Evolutionary conservation across 2,888 invertebrate genomes (phyloP).

Genomic region (Sarcophaga rosellei): DNA sequence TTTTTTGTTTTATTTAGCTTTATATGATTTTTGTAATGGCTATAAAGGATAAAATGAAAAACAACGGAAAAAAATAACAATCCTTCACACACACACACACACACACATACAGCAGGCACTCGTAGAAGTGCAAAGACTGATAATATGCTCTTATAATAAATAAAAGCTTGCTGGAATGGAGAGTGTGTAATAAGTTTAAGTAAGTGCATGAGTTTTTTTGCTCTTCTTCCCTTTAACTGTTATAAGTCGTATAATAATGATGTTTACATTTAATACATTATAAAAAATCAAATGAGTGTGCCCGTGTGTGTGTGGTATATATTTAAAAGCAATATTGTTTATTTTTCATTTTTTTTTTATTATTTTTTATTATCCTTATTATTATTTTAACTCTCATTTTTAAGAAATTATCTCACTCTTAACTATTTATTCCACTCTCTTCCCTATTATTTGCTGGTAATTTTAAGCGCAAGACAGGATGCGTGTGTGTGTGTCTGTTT

Average conservation of each 20-base stretch:
- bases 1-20: neutral
- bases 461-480: neutral
- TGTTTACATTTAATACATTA: too few species aligned
- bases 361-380: conserved; percentile 5
- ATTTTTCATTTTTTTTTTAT: conserved; percentile 48
- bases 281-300: neutral
- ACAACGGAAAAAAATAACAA: conserved; percentile 1
- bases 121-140: too few species aligned
- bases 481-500: neutral
- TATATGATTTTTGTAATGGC: conserved; percentile 35
- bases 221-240: too few species aligned
- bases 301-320: neutral
- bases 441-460: neutral
- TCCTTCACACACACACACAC: neutral
- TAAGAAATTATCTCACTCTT: conserved; percentile 8
- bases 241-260: too few species aligned
- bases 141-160: conserved; percentile 1
- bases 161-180: neutral
- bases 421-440: neutral
- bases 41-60: conserved; percentile 42
- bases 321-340: conserved; percentile 36
- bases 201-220: too few species aligned
- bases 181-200: too few species aligned
- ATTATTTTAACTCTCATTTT: conserved; percentile 4
- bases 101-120: conserved; percentile 15